Evolutionary conservation across 2,888 invertebrate species (phyloP), one percentile per base, ranked within the genome.

Genomic region (Parelbella ahira): DNA sequence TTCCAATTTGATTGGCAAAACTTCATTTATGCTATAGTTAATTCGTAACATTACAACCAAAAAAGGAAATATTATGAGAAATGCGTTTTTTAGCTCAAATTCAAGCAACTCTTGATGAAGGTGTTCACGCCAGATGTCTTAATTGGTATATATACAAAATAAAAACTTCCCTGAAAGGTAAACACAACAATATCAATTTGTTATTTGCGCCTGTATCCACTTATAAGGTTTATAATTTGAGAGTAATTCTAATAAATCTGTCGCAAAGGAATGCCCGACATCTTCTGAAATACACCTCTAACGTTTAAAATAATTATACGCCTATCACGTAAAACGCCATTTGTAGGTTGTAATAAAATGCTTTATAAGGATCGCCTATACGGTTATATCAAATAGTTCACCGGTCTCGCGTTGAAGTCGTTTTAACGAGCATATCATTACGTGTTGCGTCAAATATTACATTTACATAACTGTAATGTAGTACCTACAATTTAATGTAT

Each of bases 211-310:
- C 24, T 18, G 1, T 8, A 5, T 11, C 25, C 0, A n/a, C 30
- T n/a, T 19, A 19, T 12, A 25, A 8, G 39, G 30, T 8, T 3
- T 8, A 32, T 19, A 32, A 39, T 32, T 32, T 39, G 24, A 11
- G 18, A 19, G 18, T 39, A 10, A 19, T 24, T 38, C 11, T 39
- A 32, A 32, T 39, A 39, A 39, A 39, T 32, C 39, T 32, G 39
- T 39, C 39, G 12, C 8, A 9, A 11, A 30, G 19, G 38, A 19
- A 39, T 39, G 30, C 19, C 12, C 8, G 30, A 18, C 8, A 19
- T 39, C 39, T 32, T 39, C 25, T 39, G n/a, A 39, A 39, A 32
- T 24, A 39, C 32, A 41, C n/a, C n/a, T n/a, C n/a, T 20, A 25
- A 20, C 20, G 20, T 25, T 36, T 27, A 27, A 25, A 25, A 25